Conservation (phyloP, 2,888 invertebrate genomes). For the Halictus quadricinctus region DNA sequence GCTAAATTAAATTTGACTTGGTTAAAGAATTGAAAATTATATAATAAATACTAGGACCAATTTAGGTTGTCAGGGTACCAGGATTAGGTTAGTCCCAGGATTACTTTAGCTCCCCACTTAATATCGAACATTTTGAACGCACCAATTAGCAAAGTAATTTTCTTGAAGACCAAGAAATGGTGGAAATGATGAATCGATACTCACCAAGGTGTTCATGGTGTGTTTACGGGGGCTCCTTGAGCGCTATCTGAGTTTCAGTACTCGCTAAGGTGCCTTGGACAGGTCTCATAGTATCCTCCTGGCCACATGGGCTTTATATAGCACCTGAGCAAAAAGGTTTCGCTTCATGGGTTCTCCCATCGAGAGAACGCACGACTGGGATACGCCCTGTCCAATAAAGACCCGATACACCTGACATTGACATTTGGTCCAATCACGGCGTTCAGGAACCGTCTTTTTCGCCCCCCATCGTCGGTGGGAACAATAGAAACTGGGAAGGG, state of each 20-base stretch:
- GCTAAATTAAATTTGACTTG: too few species aligned
- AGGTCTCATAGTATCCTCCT: constrained; percentile 61
- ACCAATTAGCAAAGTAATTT: too few species aligned
- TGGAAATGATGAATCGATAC: constrained; percentile 41
- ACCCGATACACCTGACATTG: constrained; percentile 72
- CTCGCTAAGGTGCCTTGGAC: constrained; percentile 74
- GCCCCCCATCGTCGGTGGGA: not conserved
- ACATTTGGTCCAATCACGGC: constrained; percentile 61
- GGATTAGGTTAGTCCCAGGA: too few species aligned
- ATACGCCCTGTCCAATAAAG: constrained; percentile 72
- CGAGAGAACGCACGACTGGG: constrained; percentile 49
- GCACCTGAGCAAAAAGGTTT: constrained; percentile 61
- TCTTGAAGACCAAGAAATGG: too few species aligned
- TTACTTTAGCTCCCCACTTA: too few species aligned
- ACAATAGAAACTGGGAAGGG: not conserved
- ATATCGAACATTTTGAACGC: too few species aligned
- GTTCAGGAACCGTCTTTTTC: constrained; percentile 11
- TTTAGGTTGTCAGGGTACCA: too few species aligned
- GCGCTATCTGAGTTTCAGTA: constrained; percentile 75
- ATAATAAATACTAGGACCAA: too few species aligned
- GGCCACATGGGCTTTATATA: constrained; percentile 71
- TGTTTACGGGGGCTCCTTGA: constrained; percentile 57
- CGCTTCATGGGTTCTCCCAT: constrained; percentile 57
- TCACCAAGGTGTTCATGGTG: constrained; percentile 74
- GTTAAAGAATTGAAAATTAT: too few species aligned